A percentile compares a stretch with the other conserved stretches of the same genome.
phyloP scores from a whole-genome alignment of 2,888 invertebrate genomes.

The Polyommatus iphigenia region DNA sequence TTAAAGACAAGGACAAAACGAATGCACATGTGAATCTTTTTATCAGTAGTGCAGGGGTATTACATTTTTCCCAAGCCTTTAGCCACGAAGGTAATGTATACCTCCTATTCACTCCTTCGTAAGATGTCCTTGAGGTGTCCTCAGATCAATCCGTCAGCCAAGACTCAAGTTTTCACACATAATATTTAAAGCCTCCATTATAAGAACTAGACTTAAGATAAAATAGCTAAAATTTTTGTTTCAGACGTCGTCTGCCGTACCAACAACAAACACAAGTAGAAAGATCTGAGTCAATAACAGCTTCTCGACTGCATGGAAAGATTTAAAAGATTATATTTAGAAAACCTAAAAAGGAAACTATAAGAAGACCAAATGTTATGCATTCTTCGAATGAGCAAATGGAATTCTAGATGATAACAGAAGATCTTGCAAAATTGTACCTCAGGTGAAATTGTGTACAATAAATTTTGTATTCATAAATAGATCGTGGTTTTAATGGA shows the following conservation, averaged over 20 bases:
- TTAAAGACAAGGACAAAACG: too few species aligned
- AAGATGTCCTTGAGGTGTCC: too few species aligned
- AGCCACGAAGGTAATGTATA: too few species aligned
- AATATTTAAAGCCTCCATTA: too few species aligned
- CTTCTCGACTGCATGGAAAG: background rate
- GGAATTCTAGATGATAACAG: background rate
- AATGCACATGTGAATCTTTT: too few species aligned
- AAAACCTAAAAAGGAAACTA: background rate
- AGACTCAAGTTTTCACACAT: too few species aligned
- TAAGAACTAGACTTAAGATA: too few species aligned
- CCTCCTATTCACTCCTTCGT: too few species aligned
- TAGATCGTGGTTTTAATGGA: background rate
- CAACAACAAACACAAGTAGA: background rate
- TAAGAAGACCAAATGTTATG: background rate
- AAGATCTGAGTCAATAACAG: background rate
- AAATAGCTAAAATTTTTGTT: background rate
- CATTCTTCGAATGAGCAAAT: background rate
- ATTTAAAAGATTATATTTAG: background rate
- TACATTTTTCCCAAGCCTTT: too few species aligned
- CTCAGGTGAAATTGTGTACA: background rate
- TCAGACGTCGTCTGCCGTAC: background rate
- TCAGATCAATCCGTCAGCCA: too few species aligned
- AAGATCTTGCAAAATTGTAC: background rate
- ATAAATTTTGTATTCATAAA: conserved; percentile 11
- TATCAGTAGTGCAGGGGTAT: too few species aligned